A percentile compares a stretch with the other conserved stretches of the same genome.
Conservation (phyloP, 2,797 vertebrate genomes). For the Fistularia commersonii region DNA sequence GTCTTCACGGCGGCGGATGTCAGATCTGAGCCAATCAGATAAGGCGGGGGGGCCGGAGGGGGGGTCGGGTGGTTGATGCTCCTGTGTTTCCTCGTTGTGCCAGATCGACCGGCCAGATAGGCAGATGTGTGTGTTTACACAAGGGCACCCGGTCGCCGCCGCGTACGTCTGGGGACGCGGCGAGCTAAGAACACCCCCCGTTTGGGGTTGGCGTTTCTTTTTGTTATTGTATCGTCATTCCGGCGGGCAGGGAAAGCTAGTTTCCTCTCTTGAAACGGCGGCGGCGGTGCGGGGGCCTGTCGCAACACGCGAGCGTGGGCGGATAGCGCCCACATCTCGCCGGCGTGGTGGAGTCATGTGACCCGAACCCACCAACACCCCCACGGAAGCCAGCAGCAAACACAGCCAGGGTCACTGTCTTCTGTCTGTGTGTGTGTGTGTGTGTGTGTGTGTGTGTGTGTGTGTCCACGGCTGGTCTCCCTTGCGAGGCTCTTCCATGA, state of each 20-base stretch:
- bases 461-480: slow-evolving; percentile 25
- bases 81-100: slow-evolving; percentile 72
- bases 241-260: slow-evolving; percentile 57
- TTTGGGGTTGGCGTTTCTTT: slow-evolving; percentile 44
- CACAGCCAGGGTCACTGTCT: slow-evolving; percentile 8
- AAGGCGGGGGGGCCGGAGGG: no score
- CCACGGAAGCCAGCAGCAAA: slow-evolving; percentile 36
- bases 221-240: slow-evolving; percentile 78
- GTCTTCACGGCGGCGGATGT: slow-evolving; percentile 75
- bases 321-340: slow-evolving; percentile 55
- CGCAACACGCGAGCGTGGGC: slow-evolving; percentile 50
- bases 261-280: slow-evolving; percentile 68
- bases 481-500: slow-evolving; percentile 53
- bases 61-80: slow-evolving; percentile 68
- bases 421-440: neutral
- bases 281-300: slow-evolving; percentile 66
- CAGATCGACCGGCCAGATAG: slow-evolving; percentile 70
- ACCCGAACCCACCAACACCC: no score
- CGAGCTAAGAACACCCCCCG: no score
- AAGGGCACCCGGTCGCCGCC: slow-evolving; percentile 38
- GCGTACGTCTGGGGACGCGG: no score
- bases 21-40: slow-evolving; percentile 65
- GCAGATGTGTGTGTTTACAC: slow-evolving; percentile 63
- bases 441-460: neutral
- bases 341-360: no score